Evolutionary conservation across 1,140 invertebrate species (phyloP).

Genomic region (Lasaia peninsularis): DNA sequence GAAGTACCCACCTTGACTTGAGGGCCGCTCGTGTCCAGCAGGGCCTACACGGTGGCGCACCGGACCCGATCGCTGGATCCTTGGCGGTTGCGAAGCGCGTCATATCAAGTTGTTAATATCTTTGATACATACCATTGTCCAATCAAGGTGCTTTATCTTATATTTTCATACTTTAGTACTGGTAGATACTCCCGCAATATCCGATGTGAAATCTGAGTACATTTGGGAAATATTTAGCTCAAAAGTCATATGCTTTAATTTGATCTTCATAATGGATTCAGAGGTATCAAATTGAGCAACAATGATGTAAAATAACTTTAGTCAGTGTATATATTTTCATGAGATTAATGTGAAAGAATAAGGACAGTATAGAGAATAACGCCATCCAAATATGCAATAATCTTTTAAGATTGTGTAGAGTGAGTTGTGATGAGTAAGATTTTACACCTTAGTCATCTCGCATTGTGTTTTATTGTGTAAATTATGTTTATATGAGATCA

Average conservation of each 20-base stretch:
- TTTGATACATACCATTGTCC: slow-evolving; percentile 77
- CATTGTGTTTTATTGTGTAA: slow-evolving; percentile 74
- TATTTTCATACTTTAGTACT: slow-evolving; percentile 78
- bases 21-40: slow-evolving; percentile 47
- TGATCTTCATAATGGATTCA: slow-evolving; percentile 18
- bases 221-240: slow-evolving; percentile 29
- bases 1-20: slow-evolving; percentile 46
- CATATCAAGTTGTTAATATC: slow-evolving; percentile 77
- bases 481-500: slow-evolving; percentile 75
- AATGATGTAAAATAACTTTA: slow-evolving; percentile 72
- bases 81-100: slow-evolving; percentile 60
- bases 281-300: slow-evolving; percentile 44
- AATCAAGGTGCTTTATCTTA: slow-evolving; percentile 77
- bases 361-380: slow-evolving; percentile 67
- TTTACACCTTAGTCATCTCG: slow-evolving; percentile 70
- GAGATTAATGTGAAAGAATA: slow-evolving; percentile 68
- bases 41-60: slow-evolving; percentile 44
- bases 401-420: slow-evolving; percentile 70
- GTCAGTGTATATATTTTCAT: slow-evolving; percentile 75
- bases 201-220: slow-evolving; percentile 34
- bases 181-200: slow-evolving; percentile 74
- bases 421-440: slow-evolving; percentile 64
- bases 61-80: slow-evolving; percentile 44
- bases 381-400: slow-evolving; percentile 76
- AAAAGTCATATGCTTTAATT: slow-evolving; percentile 13